Base-by-base conservation (phyloP, 2,888 invertebrate genomes). In the Dendrolimus houi region DNA sequence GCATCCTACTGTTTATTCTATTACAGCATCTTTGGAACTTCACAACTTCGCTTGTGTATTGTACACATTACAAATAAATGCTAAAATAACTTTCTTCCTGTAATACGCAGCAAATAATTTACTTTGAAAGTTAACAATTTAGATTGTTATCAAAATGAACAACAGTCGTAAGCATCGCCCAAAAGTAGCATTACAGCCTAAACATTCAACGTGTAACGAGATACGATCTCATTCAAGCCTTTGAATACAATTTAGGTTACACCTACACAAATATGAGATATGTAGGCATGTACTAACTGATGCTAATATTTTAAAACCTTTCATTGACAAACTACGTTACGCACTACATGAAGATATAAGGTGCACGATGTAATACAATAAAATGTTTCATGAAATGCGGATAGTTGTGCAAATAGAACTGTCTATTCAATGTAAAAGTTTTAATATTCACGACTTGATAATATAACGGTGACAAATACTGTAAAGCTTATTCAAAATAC, bases 291-390 rank as follows among this genome's bases (percentile, higher is more conserved):
- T 29, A 29, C 67, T 79, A 78, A 80, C 70, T 63, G 65, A 73
- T 69, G 77, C 72, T 77, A 80, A 80, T 75, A 74, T 68, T 68
- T 68, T 64, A 63, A 68, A 72, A 74, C 64, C 70, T 67, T 69
- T 70, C 72, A 74, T 75, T 76, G 71, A 70, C 69, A 70, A 64
- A 64, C 58, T 52, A 65, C 59, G 65, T 62, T 62, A 63, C 59
- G 59, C 60, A 60, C 59, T 56, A 55, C 59, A 62, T 60, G 58
- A 58, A 54, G 55, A 58, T 57, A 61, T 59, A 58, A 56, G 29
- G 29, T 29, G 29, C 6, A 29, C 29, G 3, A 3, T 53, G 8
- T 53, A 58, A 52, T 53, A 54, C 17, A 47, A 47, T 47, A 47
- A 12, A 47, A 12, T 47, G 47, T 47, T 47, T 47, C 12, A 29